Base-by-base conservation (phyloP, 2,888 invertebrate genomes). In the Strigamia crassipes region DNA sequence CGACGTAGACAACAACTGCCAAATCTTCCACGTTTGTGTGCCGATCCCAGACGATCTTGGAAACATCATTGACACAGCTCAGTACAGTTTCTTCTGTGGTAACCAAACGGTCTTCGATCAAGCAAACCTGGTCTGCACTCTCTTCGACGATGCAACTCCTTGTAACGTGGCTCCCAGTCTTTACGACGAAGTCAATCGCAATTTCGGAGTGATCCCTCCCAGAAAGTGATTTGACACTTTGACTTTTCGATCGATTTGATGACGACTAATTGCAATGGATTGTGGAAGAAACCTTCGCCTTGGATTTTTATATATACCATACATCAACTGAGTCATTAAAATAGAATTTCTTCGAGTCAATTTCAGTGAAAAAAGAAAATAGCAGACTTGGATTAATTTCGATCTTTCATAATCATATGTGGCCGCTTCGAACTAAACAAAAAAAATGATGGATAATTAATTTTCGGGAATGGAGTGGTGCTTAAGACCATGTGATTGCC, bases 1-100 rank as follows among this genome's bases (percentile, higher is more conserved):
- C 0, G 95, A 95, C 85, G 92, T 94, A 13, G 94, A 94, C 85
- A 95, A 95, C 86, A 94, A 94, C n/a, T 95, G 94, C 85, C 66
- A 80, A 79, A 78, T 82, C 34, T 82, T 82, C 81, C 82, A 82
- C 78, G 82, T 82, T 31, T 82, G 82, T 34, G 46, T 82, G 31
- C 82, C 82, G 23, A 81, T 78, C 31, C 77, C n/a, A 78, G 78
- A 78, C 27, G 56, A 80, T 21, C 46, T 81, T 27, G 81, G 81
- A 23, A 78, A 78, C 21, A 18, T 66, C 15, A 41, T 46, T 3
- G 42, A 79, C 13, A 61, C 41, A 5, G 21, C 41, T 8, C 56
- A 31, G 10, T 82, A 82, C 83, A 85, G 84, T 83, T 85, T 85
- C 84, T 83, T 85, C 83, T 85, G 85, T 79, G 84, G 84, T 42